Base-by-base conservation (phyloP, 2,113 vertebrate genomes). In the Tragelaphus buxtoni region DNA sequence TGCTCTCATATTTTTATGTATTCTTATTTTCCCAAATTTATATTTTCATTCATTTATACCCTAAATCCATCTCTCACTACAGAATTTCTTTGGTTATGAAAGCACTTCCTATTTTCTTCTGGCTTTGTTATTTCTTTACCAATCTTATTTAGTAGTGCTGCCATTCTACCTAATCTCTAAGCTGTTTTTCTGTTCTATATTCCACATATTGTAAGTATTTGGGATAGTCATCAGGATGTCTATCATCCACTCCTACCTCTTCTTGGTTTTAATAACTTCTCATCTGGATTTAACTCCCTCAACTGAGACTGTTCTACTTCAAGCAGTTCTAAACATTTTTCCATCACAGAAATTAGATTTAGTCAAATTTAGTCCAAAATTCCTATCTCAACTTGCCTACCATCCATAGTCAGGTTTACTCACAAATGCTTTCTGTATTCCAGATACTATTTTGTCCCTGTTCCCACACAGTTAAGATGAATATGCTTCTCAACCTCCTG, bases 291-390 rank as follows among this genome's bases (percentile, higher is more conserved):
- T 95, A 96, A 95, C 5, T 3, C 8, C 24, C 26, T 96, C 18
- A 72, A 88, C 20, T 89, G 28, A 96, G 24, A 90, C 12, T 51
- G 47, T 69, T 72, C 9, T n/a, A 91, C 39, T 51, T 84, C 51
- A 96, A 56, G 53, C 26, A 91, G 94, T 72, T 95, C 76, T 28
- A 60, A 84, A 65, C 20, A 95, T 47, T 30, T 93, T 77, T 80
- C 91, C 65, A 96, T 53, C 47, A 58, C 30, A 95, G 11, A 85
- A 92, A 77, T 80, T 13, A 32, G 14, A 90, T 85, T 94, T 88
- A n/a, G 58, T 63, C 86, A 96, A 92, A 96, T 88, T 90, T 90
- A n/a, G 58, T 63, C 86, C 94, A 94, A 96, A 96, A 92, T 35
- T 91, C 79, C 47, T 92, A 94, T 45, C 45, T 26, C 86, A 94